These are phyloP conservation scores for Zenarchopterus dispar DNA, from an alignment of 2,797 vertebrate species.

Conservation along the genomic window DNA sequence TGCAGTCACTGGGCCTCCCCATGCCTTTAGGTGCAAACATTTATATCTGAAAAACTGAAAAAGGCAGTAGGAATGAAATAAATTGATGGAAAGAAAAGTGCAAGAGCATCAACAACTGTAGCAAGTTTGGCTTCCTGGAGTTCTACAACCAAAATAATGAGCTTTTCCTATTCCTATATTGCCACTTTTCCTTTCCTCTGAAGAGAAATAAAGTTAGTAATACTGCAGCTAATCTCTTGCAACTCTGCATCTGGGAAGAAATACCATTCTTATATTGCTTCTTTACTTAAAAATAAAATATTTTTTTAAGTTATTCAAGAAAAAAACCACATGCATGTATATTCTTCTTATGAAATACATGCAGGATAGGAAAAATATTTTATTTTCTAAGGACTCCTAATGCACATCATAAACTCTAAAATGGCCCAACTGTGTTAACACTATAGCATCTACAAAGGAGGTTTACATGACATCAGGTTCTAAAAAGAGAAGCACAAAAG, in stretches of 20 bases:
- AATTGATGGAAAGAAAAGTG: constrained; percentile 12
- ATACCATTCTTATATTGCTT: background rate
- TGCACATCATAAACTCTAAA: too few relatives aligned
- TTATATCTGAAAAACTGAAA: background rate
- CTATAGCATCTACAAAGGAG: too few relatives aligned
- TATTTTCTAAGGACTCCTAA: too few relatives aligned
- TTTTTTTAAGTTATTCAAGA: constrained; percentile 1
- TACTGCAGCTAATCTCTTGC: constrained; percentile 37
- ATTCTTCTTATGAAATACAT: too few relatives aligned
- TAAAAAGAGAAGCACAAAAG: too few relatives aligned
- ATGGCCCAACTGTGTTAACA: too few relatives aligned
- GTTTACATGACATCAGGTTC: too few relatives aligned
- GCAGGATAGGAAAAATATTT: too few relatives aligned
- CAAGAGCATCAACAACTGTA: constrained; percentile 11
- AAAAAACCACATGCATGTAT: background rate
- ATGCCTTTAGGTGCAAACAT: background rate
- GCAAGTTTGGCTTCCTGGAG: constrained; percentile 24
- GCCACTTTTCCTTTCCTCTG: constrained; percentile 31
- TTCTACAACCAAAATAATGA: constrained; percentile 19
- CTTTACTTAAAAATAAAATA: background rate
- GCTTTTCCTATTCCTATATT: constrained; percentile 32
- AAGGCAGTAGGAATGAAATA: background rate
- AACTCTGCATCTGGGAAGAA: constrained; percentile 27
- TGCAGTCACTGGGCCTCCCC: background rate
- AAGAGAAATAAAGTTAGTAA: constrained; percentile 43